Evolutionary conservation across 2,113 vertebrate genomes (phyloP).

Genomic region (Phrynosoma blainvillii): DNA sequence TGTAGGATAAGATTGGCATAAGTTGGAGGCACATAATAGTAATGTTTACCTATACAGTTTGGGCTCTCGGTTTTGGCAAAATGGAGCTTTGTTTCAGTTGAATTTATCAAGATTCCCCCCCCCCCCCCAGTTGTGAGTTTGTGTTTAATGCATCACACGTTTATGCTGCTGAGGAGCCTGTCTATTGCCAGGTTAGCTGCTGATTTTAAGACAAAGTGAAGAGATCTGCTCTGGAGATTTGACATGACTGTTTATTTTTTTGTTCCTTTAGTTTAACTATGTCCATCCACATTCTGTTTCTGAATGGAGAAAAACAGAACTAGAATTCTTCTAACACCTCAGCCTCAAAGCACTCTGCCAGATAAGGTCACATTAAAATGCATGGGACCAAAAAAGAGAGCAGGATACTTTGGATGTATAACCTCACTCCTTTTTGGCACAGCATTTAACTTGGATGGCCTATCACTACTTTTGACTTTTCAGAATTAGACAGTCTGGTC

Average conservation of each 20-base stretch:
- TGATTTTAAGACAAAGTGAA: neutral
- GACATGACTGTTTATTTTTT: conserved; percentile 10
- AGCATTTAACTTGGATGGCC: neutral
- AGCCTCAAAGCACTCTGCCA: neutral
- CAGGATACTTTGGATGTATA: neutral
- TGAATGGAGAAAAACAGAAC: neutral
- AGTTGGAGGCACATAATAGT: too few relatives aligned
- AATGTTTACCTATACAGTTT: neutral
- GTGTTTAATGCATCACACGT: neutral
- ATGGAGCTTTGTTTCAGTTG: neutral
- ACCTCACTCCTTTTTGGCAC: neutral
- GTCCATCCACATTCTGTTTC: conserved; percentile 38
- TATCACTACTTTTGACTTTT: neutral
- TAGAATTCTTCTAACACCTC: neutral
- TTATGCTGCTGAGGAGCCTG: neutral
- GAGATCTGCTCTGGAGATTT: neutral
- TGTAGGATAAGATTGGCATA: too few relatives aligned
- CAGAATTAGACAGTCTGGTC: conserved; percentile 13
- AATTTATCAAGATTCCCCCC: neutral
- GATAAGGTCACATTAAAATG: neutral
- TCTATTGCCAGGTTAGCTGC: neutral
- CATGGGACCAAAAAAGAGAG: neutral
- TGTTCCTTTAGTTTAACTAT: conserved; percentile 49
- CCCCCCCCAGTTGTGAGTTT: neutral
- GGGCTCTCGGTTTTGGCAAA: neutral